Conservation (phyloP, 23 tunicate genomes). For the Botrylloides violaceus region DNA sequence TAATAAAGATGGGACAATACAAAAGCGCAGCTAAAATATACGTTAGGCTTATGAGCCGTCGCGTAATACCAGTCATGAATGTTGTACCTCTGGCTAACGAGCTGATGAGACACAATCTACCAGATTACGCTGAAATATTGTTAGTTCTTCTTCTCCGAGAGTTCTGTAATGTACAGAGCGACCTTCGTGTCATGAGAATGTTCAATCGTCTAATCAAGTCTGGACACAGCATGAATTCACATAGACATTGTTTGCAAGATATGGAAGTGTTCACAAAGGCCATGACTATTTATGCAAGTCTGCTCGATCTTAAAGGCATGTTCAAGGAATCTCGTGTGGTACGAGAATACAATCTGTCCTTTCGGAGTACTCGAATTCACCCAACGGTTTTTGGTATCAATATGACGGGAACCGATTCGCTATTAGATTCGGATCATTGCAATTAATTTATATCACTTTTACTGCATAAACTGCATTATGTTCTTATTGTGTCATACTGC, state of each 20-base stretch:
- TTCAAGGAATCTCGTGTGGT: neutral
- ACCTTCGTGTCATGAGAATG: neutral
- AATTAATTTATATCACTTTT: too few relatives aligned
- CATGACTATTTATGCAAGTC: neutral
- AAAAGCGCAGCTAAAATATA: constrained; percentile 9
- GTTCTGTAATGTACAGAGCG: neutral
- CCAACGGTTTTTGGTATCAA: too few relatives aligned
- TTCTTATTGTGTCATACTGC: too few relatives aligned
- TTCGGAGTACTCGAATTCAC: too few relatives aligned
- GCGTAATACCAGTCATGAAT: neutral
- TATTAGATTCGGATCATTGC: too few relatives aligned
- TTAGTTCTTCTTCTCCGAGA: neutral
- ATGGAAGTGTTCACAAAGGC: neutral
- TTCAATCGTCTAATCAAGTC: neutral
- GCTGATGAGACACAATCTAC: neutral
- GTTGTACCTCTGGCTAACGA: neutral
- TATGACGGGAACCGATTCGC: too few relatives aligned
- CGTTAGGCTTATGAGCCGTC: neutral
- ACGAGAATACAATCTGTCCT: too few relatives aligned
- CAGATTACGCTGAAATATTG: neutral
- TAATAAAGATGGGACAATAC: constrained; percentile 1
- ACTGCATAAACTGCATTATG: too few relatives aligned
- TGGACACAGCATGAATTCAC: too few relatives aligned
- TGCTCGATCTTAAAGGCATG: neutral
- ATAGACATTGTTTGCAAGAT: neutral